A percentile compares a stretch with the other conserved stretches of the same genome.
These are phyloP conservation scores for Pongo pygmaeus DNA, from an alignment of 2,113 vertebrate species.

Conservation along the genomic window DNA sequence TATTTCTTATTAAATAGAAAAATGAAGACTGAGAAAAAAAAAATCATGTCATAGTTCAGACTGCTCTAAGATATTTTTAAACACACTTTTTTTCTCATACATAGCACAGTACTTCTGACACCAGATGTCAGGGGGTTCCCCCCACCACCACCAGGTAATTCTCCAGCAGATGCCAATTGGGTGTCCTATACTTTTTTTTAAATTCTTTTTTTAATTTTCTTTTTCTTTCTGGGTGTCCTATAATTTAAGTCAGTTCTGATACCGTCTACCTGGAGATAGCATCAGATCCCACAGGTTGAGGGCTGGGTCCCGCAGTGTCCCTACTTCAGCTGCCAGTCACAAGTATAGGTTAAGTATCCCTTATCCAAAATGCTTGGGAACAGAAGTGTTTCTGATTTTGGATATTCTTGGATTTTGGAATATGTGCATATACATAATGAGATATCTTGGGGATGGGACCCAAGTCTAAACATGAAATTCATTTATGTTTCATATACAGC, in stretches of 20 bases:
- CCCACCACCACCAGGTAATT: background rate
- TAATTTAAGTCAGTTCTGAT: background rate
- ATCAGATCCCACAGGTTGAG: background rate
- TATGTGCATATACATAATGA: background rate
- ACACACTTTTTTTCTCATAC: background rate
- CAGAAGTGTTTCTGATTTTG: background rate
- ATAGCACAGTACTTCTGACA: background rate
- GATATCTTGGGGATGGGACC: background rate
- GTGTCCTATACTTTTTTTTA: background rate
- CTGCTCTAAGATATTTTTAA: background rate
- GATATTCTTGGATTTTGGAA: background rate
- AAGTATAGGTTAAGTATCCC: too few relatives aligned
- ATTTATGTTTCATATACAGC: background rate
- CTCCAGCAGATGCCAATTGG: background rate
- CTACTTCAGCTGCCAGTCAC: background rate
- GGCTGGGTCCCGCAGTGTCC: background rate
- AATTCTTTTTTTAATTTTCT: too few relatives aligned
- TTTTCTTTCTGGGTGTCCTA: background rate
- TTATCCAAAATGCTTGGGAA: background rate
- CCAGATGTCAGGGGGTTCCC: background rate
- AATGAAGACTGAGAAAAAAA: background rate
- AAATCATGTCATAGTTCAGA: background rate
- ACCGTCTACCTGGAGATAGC: background rate
- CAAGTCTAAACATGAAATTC: background rate
- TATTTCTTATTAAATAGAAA: slow-evolving; percentile 31